These are phyloP conservation scores for Pygathrix nemaeus DNA, from an alignment of 2,113 vertebrate species.

Conservation along the genomic window DNA sequence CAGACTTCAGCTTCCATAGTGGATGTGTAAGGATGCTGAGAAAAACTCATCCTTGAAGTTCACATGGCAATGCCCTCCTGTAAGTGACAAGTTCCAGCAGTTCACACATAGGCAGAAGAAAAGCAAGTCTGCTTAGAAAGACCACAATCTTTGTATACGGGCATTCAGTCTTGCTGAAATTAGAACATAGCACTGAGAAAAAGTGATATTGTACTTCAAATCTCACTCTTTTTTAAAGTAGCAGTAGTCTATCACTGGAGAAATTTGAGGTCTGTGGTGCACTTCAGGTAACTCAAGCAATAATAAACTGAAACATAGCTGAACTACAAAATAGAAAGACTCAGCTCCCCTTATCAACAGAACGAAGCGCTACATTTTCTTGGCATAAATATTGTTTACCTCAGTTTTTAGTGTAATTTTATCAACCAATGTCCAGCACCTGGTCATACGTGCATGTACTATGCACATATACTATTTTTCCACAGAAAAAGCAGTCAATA, in stretches of 20 bases:
- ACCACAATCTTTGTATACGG: neutral
- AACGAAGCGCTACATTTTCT: neutral
- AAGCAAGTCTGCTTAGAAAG: neutral
- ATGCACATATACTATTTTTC: neutral
- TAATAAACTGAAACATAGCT: neutral
- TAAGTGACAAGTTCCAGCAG: neutral
- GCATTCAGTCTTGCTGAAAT: neutral
- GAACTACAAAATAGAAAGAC: neutral
- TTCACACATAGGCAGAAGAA: neutral
- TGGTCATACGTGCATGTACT: neutral
- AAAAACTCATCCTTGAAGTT: neutral
- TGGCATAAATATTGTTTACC: neutral
- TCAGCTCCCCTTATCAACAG: neutral
- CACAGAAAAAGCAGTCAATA: neutral
- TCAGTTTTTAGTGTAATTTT: neutral
- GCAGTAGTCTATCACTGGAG: neutral
- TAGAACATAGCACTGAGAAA: neutral
- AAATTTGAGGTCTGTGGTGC: neutral
- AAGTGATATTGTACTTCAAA: neutral
- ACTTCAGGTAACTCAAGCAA: neutral
- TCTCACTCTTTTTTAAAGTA: neutral
- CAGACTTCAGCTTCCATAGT: neutral
- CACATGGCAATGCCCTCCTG: neutral
- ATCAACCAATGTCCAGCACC: neutral
- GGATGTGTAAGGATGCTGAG: neutral